Evolutionary conservation across 2,888 invertebrate genomes (phyloP), one percentile per base, ranked within the genome.

Genomic region (Hydropsyche betteni): DNA sequence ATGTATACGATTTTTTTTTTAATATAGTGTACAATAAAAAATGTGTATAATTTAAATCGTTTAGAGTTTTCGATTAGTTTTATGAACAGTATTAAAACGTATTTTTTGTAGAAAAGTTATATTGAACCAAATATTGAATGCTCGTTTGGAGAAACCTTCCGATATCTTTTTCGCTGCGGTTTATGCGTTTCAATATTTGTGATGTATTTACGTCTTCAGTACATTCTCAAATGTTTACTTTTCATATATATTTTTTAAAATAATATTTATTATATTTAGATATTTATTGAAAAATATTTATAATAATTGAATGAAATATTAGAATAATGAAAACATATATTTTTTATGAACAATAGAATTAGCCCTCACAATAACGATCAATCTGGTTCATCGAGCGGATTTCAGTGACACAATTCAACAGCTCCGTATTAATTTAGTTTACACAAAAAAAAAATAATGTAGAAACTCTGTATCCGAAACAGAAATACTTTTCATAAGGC

Each of bases 401-500:
- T 51, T n/a, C 51, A 51, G n/a, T 2, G 10, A 51, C 51, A 12
- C n/a, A 2, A 51, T 51, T 51, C 51, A 51, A 0, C 51, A 51
- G 1, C 2, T 51, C n/a, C 51, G 2, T 24, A 24, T 24, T 24
- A 24, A 24, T 24, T 24, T 2, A 24, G 24, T 24, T 24, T 58
- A 58, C 44, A 44, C 10, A 58, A 58, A 58, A 16, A 8, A 33
- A 12, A 64, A 64, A 64, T 36, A 34, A 33, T 64, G 12, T 6
- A 64, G 64, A 64, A 64, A 36, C 64, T 5, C 64, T 64, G 64
- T 24, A 24, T 24, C 36, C 44, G 34, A n/a, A 10, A 36, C 34
- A 36, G 64, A 36, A 64, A 64, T 64, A 70, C 70, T 70, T 52
- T 70, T 51, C 52, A 70, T 69, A 69, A 55, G 61, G 69, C 64